Evolutionary conservation across 2,888 invertebrate species (phyloP), one percentile per base, ranked within the genome.

Genomic region (Pharmacophagus antenor): DNA sequence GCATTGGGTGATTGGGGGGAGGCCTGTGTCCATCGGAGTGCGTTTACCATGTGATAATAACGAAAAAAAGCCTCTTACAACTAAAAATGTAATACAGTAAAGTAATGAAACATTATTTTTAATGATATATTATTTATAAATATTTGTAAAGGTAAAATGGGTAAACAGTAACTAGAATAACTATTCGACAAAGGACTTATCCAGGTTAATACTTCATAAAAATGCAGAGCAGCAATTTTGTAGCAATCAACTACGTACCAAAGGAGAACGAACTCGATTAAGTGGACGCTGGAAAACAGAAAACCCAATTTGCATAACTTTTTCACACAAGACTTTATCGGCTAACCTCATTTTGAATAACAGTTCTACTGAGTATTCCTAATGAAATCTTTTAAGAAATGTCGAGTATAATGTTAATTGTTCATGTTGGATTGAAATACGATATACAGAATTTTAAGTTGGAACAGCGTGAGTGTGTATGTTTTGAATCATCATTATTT

Each of bases 241-340:
- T 72, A 70, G 73, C 55, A 60, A 60, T 60, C 74, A 70, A 67
- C 67, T 64, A 65, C 68, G 72, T 72, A 73, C 70, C 63, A 69
- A 70, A 74, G 70, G 74, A 76, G 82, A 84, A 86, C 85, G 84
- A 85, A 87, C 82, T 78, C 76, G 80, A 85, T 87, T 86, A 86
- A 84, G 85, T 74, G 85, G 84, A 82, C 87, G 82, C 71, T 80
- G 82, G 75, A 78, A 85, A 85, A 85, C 87, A 81, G 84, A 87
- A 88, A 86, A 88, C 81, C 82, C 72, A 67, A 88, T 88, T 86
- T 87, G 82, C 85, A 86, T 88, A 88, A 86, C 85, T 83, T 80
- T 82, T 84, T 85, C 85, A 82, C 80, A 67, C 70, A 51, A 70
- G 69, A 70, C 83, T 79, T 80, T 74, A 76, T 70, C 70, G 73